A percentile compares a stretch with the other conserved stretches of the same genome.
phyloP scores from a whole-genome alignment of 1,140 invertebrate genomes.

The Venustaconcha ellipsiformis region DNA sequence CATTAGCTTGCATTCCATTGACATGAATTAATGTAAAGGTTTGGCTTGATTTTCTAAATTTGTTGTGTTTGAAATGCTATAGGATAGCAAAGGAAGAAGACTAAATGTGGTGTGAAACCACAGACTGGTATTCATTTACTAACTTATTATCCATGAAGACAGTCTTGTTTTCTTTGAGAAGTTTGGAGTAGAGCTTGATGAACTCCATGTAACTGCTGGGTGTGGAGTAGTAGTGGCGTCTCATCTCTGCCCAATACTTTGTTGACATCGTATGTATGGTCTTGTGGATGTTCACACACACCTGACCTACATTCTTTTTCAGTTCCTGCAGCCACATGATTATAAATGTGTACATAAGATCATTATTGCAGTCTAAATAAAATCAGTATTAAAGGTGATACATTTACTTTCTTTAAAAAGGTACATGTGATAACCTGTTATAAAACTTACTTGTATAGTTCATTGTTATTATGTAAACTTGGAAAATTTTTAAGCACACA shows the following conservation, averaged over 20 bases:
- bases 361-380: not conserved
- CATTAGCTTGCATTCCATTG: too few relatives aligned
- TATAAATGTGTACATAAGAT: not conserved
- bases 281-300: constrained; percentile 77
- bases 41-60: too few relatives aligned
- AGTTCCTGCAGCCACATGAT: constrained; percentile 42
- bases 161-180: constrained; percentile 62
- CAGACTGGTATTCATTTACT: not conserved
- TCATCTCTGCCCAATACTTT: constrained; percentile 82
- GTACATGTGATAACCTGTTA: not conserved
- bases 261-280: constrained; percentile 79
- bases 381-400: not conserved
- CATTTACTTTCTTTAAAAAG: not conserved
- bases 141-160: constrained; percentile 64
- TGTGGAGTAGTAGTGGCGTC: constrained; percentile 85
- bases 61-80: too few relatives aligned
- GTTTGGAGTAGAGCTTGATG: constrained; percentile 78
- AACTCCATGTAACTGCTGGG: constrained; percentile 89
- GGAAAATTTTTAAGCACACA: too few relatives aligned
- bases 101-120: too few relatives aligned
- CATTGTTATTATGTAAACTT: too few relatives aligned
- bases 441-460: not conserved
- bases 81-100: too few relatives aligned
- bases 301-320: constrained; percentile 55
- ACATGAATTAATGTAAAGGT: too few relatives aligned